Evolutionary conservation across 2,797 vertebrate species (phyloP), one percentile per base, ranked within the genome.

Genomic region (Labroides dimidiatus): DNA sequence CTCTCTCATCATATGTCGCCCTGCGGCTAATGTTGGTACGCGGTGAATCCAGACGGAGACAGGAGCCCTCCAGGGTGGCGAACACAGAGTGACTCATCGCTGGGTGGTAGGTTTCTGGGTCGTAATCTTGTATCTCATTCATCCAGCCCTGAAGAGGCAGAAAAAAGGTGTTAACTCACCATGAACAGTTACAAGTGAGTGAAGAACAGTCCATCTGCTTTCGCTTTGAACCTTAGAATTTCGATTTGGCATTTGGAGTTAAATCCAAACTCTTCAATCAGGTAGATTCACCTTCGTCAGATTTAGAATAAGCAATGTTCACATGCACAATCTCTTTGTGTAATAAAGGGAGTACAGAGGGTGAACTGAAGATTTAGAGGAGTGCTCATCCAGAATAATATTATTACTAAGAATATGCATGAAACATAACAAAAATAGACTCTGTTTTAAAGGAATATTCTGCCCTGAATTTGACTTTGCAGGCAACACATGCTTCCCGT

Each of bases 101-200:
- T 0, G 94, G 91, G 58, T 95, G 95, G 87, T 87, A 94, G 11
- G 90, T 90, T 87, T 97, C 96, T 0, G 95, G 94, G 74, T 96
- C 93, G 0, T 98, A 97, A 15, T 51, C 21, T 0, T 89, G 85
- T 58, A 95, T 88, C 86, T 96, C 94, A 75, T 96, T 97, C 95
- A 98, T 95, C 96, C 96, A 98, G 49, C 95, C 95, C 96, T 97
- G 88, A 11, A 50, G 89, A 44, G n/a, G 14, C 16, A 77, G n/a
- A 55, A 37, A 54, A 42, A 9, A 44, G 55, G 24, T 17, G 39
- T 30, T 53, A 1, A 61, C 52, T 6, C 41, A 39, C 33, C 15
- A 50, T 20, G 19, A 14, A 24, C 14, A 27, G 21, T 15, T 24
- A 12, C 21, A 23, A 24, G 45, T 15, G 21, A 49, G 47, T 9